Evolutionary conservation across 2,113 vertebrate genomes (phyloP), one percentile per base, ranked within the genome.

Genomic region (Dromaius novaehollandiae): DNA sequence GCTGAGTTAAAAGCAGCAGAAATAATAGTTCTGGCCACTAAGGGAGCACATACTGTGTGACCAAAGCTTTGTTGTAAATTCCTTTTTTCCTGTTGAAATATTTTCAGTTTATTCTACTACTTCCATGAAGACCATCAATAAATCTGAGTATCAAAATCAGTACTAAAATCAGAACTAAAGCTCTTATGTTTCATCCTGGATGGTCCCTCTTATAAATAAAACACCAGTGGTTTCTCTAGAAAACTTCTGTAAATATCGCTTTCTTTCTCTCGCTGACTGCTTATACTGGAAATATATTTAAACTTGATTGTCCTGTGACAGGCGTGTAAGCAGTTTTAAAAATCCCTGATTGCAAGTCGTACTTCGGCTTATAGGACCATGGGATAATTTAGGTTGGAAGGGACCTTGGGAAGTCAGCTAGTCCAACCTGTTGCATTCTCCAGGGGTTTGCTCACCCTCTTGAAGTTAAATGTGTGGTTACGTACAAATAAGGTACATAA

Each of bases 371-470:
- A 30, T 0, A 68, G 32, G 30, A 86, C 15, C 24, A 44, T 10
- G 46, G 10, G 28, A 21, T 28, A 48, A 91, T 56, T 89, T 20
- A 58, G 36, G 21, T 38, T 76, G 61, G 38, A 79, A 82, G 18
- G 11, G 5, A 69, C 28, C 32, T 73, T 0, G 3, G 34, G 30
- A 89, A 87, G 22, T 19, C 30, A 60, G 17, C 56, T 34, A 20
- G 32, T 30, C 17, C 32, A 60, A n/a, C 76, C 70, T 40, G 17
- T 34, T 3, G 2, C 58, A 65, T 30, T 66, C 2, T 2, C 50
- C 20, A 58, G 0, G 0, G 14, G 22, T 25, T 13, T 60, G 38
- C 38, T 86, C 77, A 88, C n/a, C 12, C 28, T 61, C 36, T 60
- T 68, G 6, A 76, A 25, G 24, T 56, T 65, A 73, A 84, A 11